A percentile compares a stretch with the other conserved stretches of the same genome.
phyloP scores from a whole-genome alignment of 2,113 vertebrate genomes.

The Callithrix jacchus region DNA sequence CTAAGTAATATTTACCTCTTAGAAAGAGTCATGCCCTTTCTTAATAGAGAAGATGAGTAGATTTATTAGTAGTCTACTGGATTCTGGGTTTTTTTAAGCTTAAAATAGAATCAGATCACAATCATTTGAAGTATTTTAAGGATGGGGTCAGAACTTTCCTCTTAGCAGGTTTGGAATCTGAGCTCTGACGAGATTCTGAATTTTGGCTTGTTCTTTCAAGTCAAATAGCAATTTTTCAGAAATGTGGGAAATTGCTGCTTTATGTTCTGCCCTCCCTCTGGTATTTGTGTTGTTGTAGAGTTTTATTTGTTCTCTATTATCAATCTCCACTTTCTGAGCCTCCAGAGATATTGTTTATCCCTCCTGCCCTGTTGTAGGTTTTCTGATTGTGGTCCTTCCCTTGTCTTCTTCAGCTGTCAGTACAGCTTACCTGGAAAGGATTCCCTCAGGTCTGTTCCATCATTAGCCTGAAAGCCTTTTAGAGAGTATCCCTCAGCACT shows the following conservation, averaged over 20 bases:
- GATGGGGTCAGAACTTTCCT: not conserved
- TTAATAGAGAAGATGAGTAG: not conserved
- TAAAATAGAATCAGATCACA: not conserved
- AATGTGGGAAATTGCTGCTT: not conserved
- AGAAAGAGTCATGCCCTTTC: not conserved
- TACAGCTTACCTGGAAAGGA: rapidly evolving
- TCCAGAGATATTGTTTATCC: not conserved
- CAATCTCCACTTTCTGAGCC: not conserved
- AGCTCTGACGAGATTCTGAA: not conserved
- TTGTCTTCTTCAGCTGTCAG: not conserved
- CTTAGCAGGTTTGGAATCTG: not conserved
- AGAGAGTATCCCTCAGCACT: not conserved
- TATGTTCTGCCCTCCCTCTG: not conserved
- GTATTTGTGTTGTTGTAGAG: not conserved
- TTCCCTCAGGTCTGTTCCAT: not conserved
- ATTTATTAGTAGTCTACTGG: not conserved
- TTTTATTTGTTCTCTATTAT: not conserved
- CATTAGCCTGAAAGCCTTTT: not conserved
- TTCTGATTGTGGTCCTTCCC: not conserved
- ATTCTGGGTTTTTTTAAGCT: not conserved
- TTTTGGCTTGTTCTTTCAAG: not conserved
- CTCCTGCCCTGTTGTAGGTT: not conserved
- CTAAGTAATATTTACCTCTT: not conserved
- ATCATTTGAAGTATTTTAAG: not conserved
- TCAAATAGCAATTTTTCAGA: not conserved